Base-by-base conservation (phyloP, 2,888 invertebrate species). In the Octonoba sinensis region DNA sequence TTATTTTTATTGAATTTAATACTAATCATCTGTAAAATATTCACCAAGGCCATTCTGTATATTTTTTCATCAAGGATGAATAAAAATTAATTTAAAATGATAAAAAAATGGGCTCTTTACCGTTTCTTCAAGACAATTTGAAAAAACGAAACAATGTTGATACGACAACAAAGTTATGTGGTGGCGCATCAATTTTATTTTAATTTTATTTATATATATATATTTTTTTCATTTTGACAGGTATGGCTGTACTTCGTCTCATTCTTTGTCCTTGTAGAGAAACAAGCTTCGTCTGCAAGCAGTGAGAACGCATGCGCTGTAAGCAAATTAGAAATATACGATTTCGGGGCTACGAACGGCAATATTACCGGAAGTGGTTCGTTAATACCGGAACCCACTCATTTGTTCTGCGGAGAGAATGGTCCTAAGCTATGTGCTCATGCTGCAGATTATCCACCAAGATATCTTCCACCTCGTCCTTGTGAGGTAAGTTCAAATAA, bases 161-260 rank as follows among this genome's bases (percentile, higher is more conserved):
- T n/a, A n/a, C n/a, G n/a, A n/a, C n/a, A n/a, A n/a, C n/a, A n/a
- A n/a, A n/a, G n/a, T n/a, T n/a, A n/a, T n/a, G n/a, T n/a, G n/a
- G n/a, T n/a, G n/a, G n/a, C n/a, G n/a, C n/a, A n/a, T n/a, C n/a
- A n/a, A n/a, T n/a, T n/a, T n/a, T n/a, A n/a, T n/a, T n/a, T n/a
- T n/a, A n/a, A n/a, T n/a, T n/a, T n/a, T n/a, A n/a, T n/a, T n/a
- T n/a, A n/a, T n/a, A n/a, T n/a, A n/a, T n/a, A n/a, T n/a, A n/a
- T n/a, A n/a, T n/a, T n/a, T n/a, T n/a, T n/a, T n/a, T n/a, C n/a
- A n/a, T 36, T 3, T 16, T 57, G 67, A 18, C 18, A 81, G 79
- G 92, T 96, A 76, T 96, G 96, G 96, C 91, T 95, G 85, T 95
- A 94, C 89, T 95, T 95, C 88, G 92, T 94, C 84, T 94, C 94